Evolutionary conservation across 2,113 vertebrate genomes (phyloP).

Genomic region (Antechinus stuartii): DNA sequence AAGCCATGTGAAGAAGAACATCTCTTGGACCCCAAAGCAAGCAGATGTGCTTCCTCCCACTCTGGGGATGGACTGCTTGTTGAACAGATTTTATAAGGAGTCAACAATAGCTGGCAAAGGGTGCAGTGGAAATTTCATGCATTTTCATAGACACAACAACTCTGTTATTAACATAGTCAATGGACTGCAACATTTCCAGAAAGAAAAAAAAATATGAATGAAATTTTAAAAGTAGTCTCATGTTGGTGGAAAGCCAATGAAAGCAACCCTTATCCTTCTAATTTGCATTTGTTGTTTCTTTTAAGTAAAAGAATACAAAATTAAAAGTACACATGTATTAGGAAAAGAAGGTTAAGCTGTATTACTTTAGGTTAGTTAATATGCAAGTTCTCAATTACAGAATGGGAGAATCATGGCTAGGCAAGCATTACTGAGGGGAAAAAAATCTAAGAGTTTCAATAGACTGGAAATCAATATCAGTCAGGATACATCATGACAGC

Average conservation of each 20-base stretch:
- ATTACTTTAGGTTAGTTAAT: neutral
- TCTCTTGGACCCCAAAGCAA: constrained; percentile 51
- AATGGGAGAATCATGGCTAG: neutral
- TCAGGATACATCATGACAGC: neutral
- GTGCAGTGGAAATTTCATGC: constrained; percentile 30
- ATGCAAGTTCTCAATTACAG: neutral
- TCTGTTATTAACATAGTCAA: constrained; percentile 43
- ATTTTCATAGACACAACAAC: constrained; percentile 37
- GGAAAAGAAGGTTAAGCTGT: neutral
- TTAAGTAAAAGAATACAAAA: neutral
- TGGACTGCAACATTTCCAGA: constrained; percentile 38
- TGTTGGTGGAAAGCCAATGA: constrained; percentile 2
- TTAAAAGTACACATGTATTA: neutral
- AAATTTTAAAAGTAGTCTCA: neutral
- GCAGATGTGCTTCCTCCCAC: constrained; percentile 49
- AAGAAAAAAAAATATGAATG: constrained; percentile 47
- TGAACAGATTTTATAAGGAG: neutral
- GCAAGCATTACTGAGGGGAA: neutral
- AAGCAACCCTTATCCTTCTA: neutral
- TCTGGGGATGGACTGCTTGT: constrained; percentile 1
- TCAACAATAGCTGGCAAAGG: neutral
- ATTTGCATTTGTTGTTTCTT: neutral
- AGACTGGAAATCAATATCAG: neutral
- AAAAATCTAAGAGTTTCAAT: neutral
- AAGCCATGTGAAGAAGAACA: constrained; percentile 41